phyloP scores from a whole-genome alignment of 2,888 invertebrate species.

The Stegana nigrithorax region DNA sequence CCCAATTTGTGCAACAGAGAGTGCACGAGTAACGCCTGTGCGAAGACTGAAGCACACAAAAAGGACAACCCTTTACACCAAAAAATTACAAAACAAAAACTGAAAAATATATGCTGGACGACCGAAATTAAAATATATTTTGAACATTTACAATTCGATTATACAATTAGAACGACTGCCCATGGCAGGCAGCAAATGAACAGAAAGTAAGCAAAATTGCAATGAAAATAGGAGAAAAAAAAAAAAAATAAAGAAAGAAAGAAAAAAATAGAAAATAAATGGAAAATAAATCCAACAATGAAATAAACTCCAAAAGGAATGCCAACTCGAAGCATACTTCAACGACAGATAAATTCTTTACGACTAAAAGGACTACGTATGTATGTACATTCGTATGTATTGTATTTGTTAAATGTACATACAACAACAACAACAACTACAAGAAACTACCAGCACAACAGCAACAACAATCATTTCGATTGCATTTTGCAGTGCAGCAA shows the following conservation, averaged over 20 bases:
- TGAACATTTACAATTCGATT: too few relatives aligned
- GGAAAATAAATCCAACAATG: slow-evolving; percentile 28
- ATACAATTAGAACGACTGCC: too few relatives aligned
- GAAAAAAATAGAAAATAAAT: slow-evolving; percentile 43
- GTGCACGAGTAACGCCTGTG: not conserved
- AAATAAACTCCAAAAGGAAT: too few relatives aligned
- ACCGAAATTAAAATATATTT: too few relatives aligned
- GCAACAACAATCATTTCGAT: slow-evolving; percentile 25
- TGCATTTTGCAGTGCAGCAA: not conserved
- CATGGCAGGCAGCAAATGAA: too few relatives aligned
- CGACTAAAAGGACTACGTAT: not conserved
- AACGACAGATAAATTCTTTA: slow-evolving; percentile 22
- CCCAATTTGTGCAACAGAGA: not conserved
- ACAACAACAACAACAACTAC: slow-evolving; percentile 39
- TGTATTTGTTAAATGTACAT: too few relatives aligned
- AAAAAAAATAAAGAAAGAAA: too few relatives aligned
- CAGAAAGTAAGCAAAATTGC: too few relatives aligned
- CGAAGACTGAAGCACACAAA: not conserved
- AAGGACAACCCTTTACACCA: not conserved
- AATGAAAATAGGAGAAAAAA: too few relatives aligned
- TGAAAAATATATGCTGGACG: not conserved
- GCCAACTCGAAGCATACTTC: too few relatives aligned
- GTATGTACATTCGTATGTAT: too few relatives aligned
- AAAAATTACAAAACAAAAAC: not conserved
- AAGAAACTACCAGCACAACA: too few relatives aligned